phyloP scores from a whole-genome alignment of 2,113 vertebrate genomes.

The Hemibates koningsi region DNA sequence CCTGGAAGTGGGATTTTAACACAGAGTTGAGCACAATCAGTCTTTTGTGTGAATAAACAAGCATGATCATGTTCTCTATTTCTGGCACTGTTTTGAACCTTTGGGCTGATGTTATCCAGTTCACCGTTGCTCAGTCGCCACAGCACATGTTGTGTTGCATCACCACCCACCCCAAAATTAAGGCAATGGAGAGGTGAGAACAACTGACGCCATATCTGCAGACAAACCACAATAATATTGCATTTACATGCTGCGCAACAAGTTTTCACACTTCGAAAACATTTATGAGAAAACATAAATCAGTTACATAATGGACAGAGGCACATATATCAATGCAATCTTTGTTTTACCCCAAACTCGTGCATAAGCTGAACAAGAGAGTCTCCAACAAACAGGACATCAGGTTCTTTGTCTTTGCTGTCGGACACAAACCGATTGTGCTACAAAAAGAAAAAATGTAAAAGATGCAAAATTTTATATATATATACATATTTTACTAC shows the following conservation, averaged over 20 bases:
- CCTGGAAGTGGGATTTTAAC: neutral
- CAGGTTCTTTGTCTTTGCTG: slow-evolving; percentile 86
- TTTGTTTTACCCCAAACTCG: slow-evolving; percentile 79
- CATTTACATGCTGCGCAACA: neutral
- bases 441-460: slow-evolving; percentile 42
- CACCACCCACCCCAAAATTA: slow-evolving; percentile 85
- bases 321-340: neutral
- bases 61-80: neutral
- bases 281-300: neutral
- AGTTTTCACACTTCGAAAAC: neutral
- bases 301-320: neutral
- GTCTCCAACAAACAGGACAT: slow-evolving; percentile 85
- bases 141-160: slow-evolving; percentile 85
- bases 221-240: neutral
- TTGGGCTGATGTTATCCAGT: slow-evolving; percentile 85
- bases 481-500: neutral
- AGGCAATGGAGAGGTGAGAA: slow-evolving; percentile 88
- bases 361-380: slow-evolving; percentile 84
- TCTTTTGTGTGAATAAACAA: slow-evolving; percentile 22
- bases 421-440: slow-evolving; percentile 84
- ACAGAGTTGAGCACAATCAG: neutral
- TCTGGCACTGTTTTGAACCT: slow-evolving; percentile 65
- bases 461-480: neutral
- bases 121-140: slow-evolving; percentile 87
- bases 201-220: slow-evolving; percentile 84